Evolutionary conservation across 2,113 vertebrate species (phyloP).

Genomic region (Dicrurus megarhynchus): DNA sequence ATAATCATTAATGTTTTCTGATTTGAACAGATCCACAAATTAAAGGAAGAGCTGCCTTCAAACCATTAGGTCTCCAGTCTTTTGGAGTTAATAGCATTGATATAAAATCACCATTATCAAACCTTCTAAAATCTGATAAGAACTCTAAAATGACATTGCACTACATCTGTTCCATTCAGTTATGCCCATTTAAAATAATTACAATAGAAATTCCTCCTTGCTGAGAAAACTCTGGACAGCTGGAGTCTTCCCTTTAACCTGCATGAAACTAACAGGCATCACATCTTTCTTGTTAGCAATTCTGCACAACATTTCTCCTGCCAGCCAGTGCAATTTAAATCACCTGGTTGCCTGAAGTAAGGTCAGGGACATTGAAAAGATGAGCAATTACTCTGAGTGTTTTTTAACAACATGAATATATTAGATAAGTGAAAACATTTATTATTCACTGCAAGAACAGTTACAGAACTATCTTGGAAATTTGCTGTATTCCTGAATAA

Average conservation of each 20-base stretch:
- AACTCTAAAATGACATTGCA: neutral
- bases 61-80: neutral
- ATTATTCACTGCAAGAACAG: neutral
- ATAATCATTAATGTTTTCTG: neutral
- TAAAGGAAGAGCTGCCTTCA: neutral
- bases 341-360: neutral
- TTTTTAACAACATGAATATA: neutral
- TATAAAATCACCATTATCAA: neutral
- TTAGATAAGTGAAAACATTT: neutral
- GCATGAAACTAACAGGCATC: neutral
- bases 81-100: neutral
- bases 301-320: neutral
- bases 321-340: neutral
- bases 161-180: neutral
- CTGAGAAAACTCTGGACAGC: neutral
- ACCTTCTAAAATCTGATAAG: neutral
- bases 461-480: neutral
- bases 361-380: neutral
- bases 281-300: neutral
- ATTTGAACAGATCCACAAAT: neutral
- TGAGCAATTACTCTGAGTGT: neutral
- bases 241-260: neutral
- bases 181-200: neutral
- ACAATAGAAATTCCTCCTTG: neutral
- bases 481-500: neutral